Evolutionary conservation across 2,888 invertebrate genomes (phyloP), one percentile per base, ranked within the genome.

Genomic region (Ectobius pallidus): DNA sequence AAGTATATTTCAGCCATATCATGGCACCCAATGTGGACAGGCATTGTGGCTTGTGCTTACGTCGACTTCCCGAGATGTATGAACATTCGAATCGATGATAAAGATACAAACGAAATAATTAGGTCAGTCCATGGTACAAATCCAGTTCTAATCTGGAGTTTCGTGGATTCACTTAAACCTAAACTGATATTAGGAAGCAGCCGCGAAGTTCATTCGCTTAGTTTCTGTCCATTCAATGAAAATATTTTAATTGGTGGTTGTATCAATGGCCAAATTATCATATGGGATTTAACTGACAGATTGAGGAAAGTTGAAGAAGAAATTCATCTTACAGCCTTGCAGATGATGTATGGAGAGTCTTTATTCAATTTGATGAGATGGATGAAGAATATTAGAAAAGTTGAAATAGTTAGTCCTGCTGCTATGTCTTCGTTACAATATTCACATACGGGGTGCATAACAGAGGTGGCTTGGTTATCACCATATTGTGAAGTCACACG

Each of bases 281-380:
- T 61, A 18, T 61, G 61, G 61, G 61, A 61, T 18, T 32, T 61
- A 18, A 61, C 61, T 16, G 61, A 61, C 61, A 61, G 18, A 18
- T 32, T 61, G 2, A 18, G 32, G 16, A 61, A 61, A 30, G 61
- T 61, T 30, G 61, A 61, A 18, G 7, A 61, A 30, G 61, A 18
- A 18, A 32, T 32, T 32, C 16, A 22, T 6, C 32, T 61, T 32
- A 61, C 61, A 34, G 18, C 30, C 1, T n/a, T 16, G 7, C 30
- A 61, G 25, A 16, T 16, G 32, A n/a, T 11, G n/a, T 61, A 61
- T 20, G 16, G n/a, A 3, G n/a, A 18, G 32, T n/a, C 7, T 16
- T 18, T 61, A n/a, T 16, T n/a, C 18, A 32, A 30, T 7, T 25
- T 18, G 7, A 32, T 61, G 30, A n/a, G 18, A 9, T 61, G 61